Conservation (phyloP, 2,113 vertebrate genomes). For the Cavia aperea region DNA sequence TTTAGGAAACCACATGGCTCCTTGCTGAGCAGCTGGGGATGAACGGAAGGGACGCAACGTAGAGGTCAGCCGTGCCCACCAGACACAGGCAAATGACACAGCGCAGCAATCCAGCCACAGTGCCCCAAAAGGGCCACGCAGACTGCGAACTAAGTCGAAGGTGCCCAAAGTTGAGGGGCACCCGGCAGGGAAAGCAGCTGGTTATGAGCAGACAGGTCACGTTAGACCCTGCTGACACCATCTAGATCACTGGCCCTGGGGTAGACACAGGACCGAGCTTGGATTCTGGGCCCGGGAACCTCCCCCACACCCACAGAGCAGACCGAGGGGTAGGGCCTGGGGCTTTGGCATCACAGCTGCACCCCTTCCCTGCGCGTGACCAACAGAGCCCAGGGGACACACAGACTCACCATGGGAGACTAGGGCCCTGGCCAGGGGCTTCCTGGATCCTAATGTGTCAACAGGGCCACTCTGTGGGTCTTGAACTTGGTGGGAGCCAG, state of each 20-base stretch:
- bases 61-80: not conserved
- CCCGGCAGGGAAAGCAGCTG: rapidly evolving
- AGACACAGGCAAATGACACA: not conserved
- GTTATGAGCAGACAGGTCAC: rapidly evolving
- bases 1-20: not conserved
- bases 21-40: rapidly evolving
- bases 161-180: rapidly evolving
- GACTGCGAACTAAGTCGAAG: not conserved
- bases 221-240: rapidly evolving
- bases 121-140: rapidly evolving
- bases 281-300: rapidly evolving
- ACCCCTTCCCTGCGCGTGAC: not conserved
- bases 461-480: not conserved
- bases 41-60: not conserved
- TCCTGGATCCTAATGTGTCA: rapidly evolving
- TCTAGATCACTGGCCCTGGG: not conserved
- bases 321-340: too few species aligned
- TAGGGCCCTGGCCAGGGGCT: rapidly evolving
- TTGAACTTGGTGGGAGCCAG: rapidly evolving
- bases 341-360: not conserved
- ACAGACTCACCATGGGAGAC: rapidly evolving
- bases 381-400: rapidly evolving
- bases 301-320: not conserved
- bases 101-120: not conserved
- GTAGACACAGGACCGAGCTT: rapidly evolving